These are phyloP conservation scores for Augochlorella aurata DNA, from an alignment of 2,888 invertebrate genomes.

Conservation along the genomic window DNA sequence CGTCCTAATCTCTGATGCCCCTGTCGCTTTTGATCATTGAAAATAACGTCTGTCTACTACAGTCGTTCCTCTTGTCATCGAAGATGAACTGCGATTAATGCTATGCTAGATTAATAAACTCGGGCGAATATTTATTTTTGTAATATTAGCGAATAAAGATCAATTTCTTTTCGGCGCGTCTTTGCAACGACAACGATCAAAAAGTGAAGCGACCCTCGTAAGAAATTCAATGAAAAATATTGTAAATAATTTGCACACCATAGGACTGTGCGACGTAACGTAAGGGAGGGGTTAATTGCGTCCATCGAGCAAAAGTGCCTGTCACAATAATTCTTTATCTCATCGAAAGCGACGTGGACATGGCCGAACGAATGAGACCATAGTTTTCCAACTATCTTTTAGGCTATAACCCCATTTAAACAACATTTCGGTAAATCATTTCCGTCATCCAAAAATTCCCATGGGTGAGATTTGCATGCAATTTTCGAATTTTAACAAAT, in stretches of 20 bases:
- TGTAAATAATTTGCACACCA: no score
- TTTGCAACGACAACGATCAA: no score
- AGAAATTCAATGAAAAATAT: no score
- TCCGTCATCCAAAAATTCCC: not conserved
- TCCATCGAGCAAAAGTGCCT: not conserved
- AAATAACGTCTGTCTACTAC: not conserved
- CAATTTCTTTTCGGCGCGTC: no score
- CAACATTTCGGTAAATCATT: not conserved
- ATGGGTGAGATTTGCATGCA: not conserved
- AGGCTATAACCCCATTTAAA: not conserved
- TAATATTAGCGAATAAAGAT: no score
- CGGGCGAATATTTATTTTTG: no score
- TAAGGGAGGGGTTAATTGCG: not conserved
- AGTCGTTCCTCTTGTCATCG: not conserved
- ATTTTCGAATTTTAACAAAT: not conserved
- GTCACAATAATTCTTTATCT: not conserved
- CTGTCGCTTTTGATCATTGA: not conserved
- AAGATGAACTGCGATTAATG: no score
- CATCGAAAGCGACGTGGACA: slow-evolving; percentile 2
- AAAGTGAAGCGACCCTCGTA: no score
- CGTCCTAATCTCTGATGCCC: not conserved
- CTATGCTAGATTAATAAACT: no score
- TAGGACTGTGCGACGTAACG: not conserved
- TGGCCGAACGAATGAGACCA: not conserved
- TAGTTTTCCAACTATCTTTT: not conserved